Evolutionary conservation across 37 sponge, comb jelly and placozoan genomes (phyloP), one percentile per base, ranked within the genome.

Genomic region (Halichondria panicea): DNA sequence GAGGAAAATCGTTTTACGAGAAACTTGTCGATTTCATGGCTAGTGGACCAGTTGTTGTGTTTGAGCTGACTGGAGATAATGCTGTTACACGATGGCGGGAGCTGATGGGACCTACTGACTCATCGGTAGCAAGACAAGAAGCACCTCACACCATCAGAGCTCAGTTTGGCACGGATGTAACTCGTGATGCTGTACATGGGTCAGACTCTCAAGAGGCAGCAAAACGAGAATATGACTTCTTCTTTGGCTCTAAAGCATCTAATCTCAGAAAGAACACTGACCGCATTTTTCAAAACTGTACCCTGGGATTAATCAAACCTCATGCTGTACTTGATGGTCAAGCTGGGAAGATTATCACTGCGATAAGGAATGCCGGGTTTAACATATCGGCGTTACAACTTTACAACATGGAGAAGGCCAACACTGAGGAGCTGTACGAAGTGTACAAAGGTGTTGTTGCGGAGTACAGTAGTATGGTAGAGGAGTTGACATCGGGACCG

Each of bases 371-470:
- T 13, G 58, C 79, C 30, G 85, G 88, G 2, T 71, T 91, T 32
- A 84, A 87, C 12, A 85, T 93, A 39, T 72, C 80, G 4, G 87
- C 86, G 0, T 74, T 89, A 5, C 74, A 83, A 52, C 76, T 92
- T 55, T 87, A 75, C 80, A 68, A 87, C 83, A 40, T 97, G 72
- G 93, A 92, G 41, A 79, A 86, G 44, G 92, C 91, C 39, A 97
- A 97, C 62, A 89, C 88, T 15, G 91, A 92, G 66, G 95, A 97
- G 76, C 92, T 97, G 55, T 84, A 81, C 21, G 95, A 97, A 61
- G 91, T 97, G 9, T 97, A 97, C 83, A 91, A 89, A 54, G 99
- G 99, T 25, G 99, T 97, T 33, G 95, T 97, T 18, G 79, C 88
- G 0, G 99, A 97, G 73, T 97, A 92, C 83, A 84, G 40, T 32